These are phyloP conservation scores for Drosophila kokeensis DNA, from an alignment of 2,888 invertebrate genomes.

Conservation along the genomic window DNA sequence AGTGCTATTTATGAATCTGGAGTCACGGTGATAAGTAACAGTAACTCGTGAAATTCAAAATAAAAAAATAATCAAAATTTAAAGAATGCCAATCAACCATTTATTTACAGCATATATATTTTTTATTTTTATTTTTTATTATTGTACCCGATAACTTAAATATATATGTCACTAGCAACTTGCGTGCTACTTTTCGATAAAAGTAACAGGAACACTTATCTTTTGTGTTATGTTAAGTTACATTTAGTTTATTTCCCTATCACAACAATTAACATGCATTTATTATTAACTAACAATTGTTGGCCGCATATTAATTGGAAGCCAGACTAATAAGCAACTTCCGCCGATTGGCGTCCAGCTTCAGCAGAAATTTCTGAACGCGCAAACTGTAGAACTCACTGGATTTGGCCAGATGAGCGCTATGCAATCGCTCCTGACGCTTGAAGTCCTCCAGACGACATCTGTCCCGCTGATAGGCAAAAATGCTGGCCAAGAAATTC, in stretches of 20 bases:
- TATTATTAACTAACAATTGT: conserved; percentile 24
- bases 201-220: background rate
- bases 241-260: conserved; percentile 35
- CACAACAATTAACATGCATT: conserved; percentile 32
- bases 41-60: conserved; percentile 14
- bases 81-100: background rate
- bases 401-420: conserved; percentile 56
- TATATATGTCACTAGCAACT: background rate
- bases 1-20: background rate
- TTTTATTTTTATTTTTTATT: background rate
- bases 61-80: background rate
- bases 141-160: background rate
- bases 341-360: conserved; percentile 73
- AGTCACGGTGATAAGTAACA: conserved; percentile 11
- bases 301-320: conserved; percentile 41
- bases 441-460: conserved; percentile 58
- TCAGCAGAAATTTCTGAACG: conserved; percentile 75
- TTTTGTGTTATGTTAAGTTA: conserved; percentile 15
- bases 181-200: background rate
- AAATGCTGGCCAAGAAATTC: conserved; percentile 94
- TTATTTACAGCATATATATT: background rate
- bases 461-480: conserved; percentile 90
- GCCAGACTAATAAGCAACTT: conserved; percentile 64
- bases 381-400: conserved; percentile 68
- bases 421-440: conserved; percentile 50